These are phyloP conservation scores for Uloborus diversus DNA, from an alignment of 1,140 invertebrate species.

Conservation along the genomic window DNA sequence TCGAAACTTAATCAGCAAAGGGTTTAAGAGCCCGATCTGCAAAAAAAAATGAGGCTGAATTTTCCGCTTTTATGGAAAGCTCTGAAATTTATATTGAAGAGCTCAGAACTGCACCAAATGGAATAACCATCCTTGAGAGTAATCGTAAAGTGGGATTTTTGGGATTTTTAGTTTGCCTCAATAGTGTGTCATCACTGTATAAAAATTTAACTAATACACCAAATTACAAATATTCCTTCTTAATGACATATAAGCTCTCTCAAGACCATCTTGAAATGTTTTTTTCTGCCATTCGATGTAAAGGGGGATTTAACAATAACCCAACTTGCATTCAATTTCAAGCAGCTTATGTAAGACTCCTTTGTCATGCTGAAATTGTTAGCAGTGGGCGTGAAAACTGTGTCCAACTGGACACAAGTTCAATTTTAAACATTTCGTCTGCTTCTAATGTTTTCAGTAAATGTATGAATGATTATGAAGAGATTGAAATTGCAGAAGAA, in stretches of 20 bases:
- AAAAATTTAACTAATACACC: background rate
- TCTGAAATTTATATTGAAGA: too few relatives aligned
- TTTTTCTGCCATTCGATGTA: conserved; percentile 62
- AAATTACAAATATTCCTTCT: background rate
- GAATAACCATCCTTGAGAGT: background rate
- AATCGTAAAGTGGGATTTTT: conserved; percentile 47
- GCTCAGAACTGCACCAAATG: background rate
- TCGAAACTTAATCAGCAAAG: background rate
- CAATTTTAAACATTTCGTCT: too few relatives aligned
- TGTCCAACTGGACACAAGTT: too few relatives aligned
- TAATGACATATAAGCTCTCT: conserved; percentile 62
- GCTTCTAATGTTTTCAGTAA: too few relatives aligned
- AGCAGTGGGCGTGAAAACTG: too few relatives aligned
- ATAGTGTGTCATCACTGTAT: conserved; percentile 23
- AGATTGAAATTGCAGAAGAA: too few relatives aligned
- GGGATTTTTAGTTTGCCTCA: conserved; percentile 3
- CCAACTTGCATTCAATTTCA: conserved; percentile 62
- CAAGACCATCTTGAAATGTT: conserved; percentile 66
- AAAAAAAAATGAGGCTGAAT: conserved; percentile 57
- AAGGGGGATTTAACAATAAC: conserved; percentile 65
- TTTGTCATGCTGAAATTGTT: too few relatives aligned
- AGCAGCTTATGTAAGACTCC: conserved; percentile 47
- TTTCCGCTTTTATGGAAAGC: too few relatives aligned
- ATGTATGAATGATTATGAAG: too few relatives aligned
- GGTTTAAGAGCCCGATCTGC: background rate